Conservation (phyloP, 35 echinoderm and acorn worm species). For the Heliocidaris tuberculata region DNA sequence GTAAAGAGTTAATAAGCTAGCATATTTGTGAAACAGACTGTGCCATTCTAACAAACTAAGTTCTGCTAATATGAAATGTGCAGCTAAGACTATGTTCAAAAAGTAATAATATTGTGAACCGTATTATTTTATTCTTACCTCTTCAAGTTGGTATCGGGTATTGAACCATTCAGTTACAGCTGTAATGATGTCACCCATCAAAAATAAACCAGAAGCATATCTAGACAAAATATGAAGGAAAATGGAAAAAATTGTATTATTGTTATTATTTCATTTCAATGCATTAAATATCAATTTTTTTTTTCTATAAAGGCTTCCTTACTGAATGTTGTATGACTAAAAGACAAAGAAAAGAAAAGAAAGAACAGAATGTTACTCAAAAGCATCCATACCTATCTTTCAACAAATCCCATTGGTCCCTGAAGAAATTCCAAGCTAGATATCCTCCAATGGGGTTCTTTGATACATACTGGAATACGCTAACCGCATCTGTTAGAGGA, state of each 20-base stretch:
- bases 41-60: too few relatives aligned
- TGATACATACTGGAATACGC: slow-evolving; percentile 52
- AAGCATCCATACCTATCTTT: slow-evolving; percentile 48
- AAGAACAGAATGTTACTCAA: not conserved
- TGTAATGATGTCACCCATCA: slow-evolving; percentile 57
- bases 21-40: too few relatives aligned
- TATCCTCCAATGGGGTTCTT: slow-evolving; percentile 59
- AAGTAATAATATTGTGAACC: not conserved
- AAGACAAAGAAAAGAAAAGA: not conserved
- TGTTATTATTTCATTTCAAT: too few relatives aligned
- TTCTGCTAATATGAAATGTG: too few relatives aligned
- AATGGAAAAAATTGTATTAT: too few relatives aligned
- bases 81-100: too few relatives aligned
- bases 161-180: slow-evolving; percentile 68
- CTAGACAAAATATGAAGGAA: not conserved
- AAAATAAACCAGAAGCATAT: slow-evolving; percentile 52
- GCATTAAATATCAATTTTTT: too few relatives aligned
- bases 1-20: too few relatives aligned
- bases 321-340: too few relatives aligned
- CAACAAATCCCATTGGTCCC: slow-evolving; percentile 59
- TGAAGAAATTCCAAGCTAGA: slow-evolving; percentile 66
- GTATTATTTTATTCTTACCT: slow-evolving; percentile 35
- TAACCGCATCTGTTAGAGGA: slow-evolving; percentile 37
- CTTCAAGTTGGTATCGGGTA: slow-evolving; percentile 58
- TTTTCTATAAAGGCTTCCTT: too few relatives aligned